These are phyloP conservation scores for Argynnis bischoffii DNA, from an alignment of 2,888 invertebrate genomes.

Conservation along the genomic window DNA sequence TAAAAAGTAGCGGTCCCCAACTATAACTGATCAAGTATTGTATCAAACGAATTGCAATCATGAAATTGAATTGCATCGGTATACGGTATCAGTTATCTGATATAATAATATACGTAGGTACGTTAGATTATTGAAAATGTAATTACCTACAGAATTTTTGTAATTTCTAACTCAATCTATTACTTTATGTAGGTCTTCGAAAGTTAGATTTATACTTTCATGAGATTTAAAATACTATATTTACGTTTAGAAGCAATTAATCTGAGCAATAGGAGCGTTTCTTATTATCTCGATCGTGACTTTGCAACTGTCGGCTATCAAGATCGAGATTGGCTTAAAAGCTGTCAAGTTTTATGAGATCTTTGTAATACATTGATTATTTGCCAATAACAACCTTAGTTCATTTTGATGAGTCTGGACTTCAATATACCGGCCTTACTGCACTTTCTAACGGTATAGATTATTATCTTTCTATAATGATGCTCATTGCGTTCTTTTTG, in stretches of 20 bases:
- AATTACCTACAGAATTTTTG: background rate
- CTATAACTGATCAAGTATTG: slow-evolving; percentile 32
- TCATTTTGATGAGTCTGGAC: slow-evolving; percentile 37
- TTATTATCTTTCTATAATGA: slow-evolving; percentile 44
- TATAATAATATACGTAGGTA: slow-evolving; percentile 2
- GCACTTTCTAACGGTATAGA: slow-evolving; percentile 44
- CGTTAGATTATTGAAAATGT: background rate
- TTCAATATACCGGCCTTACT: slow-evolving; percentile 37
- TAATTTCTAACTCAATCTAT: background rate
- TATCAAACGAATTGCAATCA: slow-evolving; percentile 33
- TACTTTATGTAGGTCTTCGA: background rate
- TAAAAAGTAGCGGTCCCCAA: slow-evolving; percentile 38
- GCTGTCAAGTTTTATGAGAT: slow-evolving; percentile 36
- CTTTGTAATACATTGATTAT: slow-evolving; percentile 25
- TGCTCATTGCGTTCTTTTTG: slow-evolving; percentile 42
- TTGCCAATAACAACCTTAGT: slow-evolving; percentile 40
- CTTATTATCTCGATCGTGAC: slow-evolving; percentile 16
- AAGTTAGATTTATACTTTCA: background rate
- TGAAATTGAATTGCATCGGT: slow-evolving; percentile 25
- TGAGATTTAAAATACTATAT: background rate
- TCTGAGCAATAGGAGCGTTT: background rate
- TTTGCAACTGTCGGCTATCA: slow-evolving; percentile 26
- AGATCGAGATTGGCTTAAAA: slow-evolving; percentile 34
- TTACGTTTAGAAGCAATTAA: slow-evolving; percentile 15
- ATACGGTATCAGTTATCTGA: slow-evolving; percentile 16